Conservation (phyloP, 2,113 vertebrate genomes). For the Nannobrachium achirus region DNA sequence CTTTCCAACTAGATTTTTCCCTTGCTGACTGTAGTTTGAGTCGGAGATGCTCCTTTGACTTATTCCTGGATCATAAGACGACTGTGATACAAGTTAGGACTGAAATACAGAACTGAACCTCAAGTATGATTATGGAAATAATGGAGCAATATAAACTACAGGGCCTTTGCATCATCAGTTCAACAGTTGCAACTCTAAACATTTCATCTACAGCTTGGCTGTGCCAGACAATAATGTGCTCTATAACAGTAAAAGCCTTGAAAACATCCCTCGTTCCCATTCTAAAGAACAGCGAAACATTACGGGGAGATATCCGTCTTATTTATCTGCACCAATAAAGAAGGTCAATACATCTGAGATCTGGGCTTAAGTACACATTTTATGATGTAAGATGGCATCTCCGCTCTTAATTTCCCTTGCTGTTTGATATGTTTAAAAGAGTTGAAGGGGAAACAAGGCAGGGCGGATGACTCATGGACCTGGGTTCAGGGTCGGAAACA, state of each 20-base stretch:
- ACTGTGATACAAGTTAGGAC: neutral
- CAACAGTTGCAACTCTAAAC: neutral
- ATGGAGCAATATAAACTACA: neutral
- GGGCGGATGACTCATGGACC: too few species aligned
- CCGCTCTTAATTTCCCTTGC: conserved; percentile 23
- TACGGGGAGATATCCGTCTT: neutral
- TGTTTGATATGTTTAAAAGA: neutral
- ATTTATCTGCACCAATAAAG: conserved; percentile 8
- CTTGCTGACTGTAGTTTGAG: conserved; percentile 16
- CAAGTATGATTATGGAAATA: conserved; percentile 1
- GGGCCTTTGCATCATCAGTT: neutral
- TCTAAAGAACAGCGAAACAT: neutral
- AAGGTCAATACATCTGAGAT: conserved; percentile 1
- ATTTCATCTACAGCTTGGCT: neutral
- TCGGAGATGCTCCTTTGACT: conserved; percentile 10
- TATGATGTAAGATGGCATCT: conserved; percentile 17
- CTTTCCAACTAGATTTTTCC: conserved; percentile 25
- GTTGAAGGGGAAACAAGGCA: neutral
- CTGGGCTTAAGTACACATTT: conserved; percentile 2
- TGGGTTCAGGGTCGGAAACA: too few species aligned
- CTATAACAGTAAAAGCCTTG: neutral
- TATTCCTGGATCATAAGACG: conserved; percentile 6
- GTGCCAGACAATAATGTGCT: neutral
- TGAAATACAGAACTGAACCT: conserved; percentile 6
- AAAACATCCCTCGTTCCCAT: neutral